Base-by-base conservation (phyloP, 2,113 vertebrate species). In the Phoenicopterus ruber region DNA sequence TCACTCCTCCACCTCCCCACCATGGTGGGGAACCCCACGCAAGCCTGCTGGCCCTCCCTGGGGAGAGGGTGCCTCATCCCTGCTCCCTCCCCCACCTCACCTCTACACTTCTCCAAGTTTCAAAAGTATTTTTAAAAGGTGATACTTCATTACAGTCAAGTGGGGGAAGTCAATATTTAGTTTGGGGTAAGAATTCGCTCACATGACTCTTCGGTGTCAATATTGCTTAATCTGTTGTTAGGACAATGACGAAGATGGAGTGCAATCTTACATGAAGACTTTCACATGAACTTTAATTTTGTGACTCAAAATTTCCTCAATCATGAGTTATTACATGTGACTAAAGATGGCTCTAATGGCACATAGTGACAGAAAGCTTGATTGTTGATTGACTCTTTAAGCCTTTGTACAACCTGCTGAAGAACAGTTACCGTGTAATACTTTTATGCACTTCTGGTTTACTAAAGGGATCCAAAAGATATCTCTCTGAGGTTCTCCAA, bases 201-300 rank as follows among this genome's bases (percentile, higher is more conserved):
- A 54, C 17, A 2, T 17, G 28, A 57, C 49, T 66, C 34, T 57
- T 58, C 11, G 22, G 31, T 29, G 22, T n/a, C 46, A 38, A 1
- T 12, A 38, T 15, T 5, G 1, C 22, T 38, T 24, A 9, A 10
- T 10, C 65, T 49, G 16, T 44, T 40, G 18, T 36, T 5, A 32
- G n/a, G 58, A 66, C 18, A 50, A 25, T 1, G 40, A 61, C 1
- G 0, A 34, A 46, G 65, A 58, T 1, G 7, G 13, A 31, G 6
- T 7, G n/a, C 22, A 73, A 83, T 71, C 29, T 72, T 77, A 66
- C 26, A n/a, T 16, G 32, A 90, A 89, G 78, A 87, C 17, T 42
- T 95, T 14, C 65, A 70, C 6, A 8, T 12, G 22, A 54, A 40
- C 55, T 46, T 86, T 5, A 25, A 52, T 46, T 73, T 84, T 85